These are phyloP conservation scores for Lota lota DNA, from an alignment of 2,113 vertebrate species.

Conservation along the genomic window DNA sequence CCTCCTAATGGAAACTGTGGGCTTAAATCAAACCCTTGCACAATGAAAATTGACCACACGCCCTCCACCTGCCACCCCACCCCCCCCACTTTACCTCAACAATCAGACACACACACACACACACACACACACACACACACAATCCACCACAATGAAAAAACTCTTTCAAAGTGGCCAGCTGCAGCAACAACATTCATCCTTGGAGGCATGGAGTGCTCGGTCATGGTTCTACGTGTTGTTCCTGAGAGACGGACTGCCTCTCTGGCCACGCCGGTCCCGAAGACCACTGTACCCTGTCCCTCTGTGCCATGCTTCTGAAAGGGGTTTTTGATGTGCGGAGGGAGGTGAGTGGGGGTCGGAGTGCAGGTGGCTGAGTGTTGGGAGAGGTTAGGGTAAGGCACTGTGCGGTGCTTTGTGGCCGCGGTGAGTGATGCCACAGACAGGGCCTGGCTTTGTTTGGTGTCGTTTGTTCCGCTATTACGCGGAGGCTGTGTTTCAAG, in stretches of 20 bases:
- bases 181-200: conserved; percentile 5
- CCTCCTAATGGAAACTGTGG: too few relatives aligned
- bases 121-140: too few relatives aligned
- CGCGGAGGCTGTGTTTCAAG: conserved; percentile 10
- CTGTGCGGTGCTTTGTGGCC: conserved; percentile 42
- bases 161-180: not conserved
- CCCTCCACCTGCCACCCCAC: too few relatives aligned
- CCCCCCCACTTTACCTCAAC: too few relatives aligned
- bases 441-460: not conserved
- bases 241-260: conserved; percentile 5
- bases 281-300: conserved; percentile 44
- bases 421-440: conserved; percentile 47
- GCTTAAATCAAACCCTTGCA: too few relatives aligned
- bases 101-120: too few relatives aligned
- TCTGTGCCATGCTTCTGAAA: conserved; percentile 22
- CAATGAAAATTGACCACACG: too few relatives aligned
- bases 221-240: not conserved
- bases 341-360: conserved; percentile 1
- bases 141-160: not conserved
- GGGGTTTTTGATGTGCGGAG: too few relatives aligned
- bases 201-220: conserved; percentile 20
- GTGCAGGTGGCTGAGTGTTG: conserved; percentile 38
- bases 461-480: too few relatives aligned
- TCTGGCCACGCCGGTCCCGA: conserved; percentile 27
- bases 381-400: conserved; percentile 10